A percentile compares a stretch with the other conserved stretches of the same genome.
Evolutionary conservation across 2,113 vertebrate genomes (phyloP).

Genomic region (Coptodon bakossiorum): DNA sequence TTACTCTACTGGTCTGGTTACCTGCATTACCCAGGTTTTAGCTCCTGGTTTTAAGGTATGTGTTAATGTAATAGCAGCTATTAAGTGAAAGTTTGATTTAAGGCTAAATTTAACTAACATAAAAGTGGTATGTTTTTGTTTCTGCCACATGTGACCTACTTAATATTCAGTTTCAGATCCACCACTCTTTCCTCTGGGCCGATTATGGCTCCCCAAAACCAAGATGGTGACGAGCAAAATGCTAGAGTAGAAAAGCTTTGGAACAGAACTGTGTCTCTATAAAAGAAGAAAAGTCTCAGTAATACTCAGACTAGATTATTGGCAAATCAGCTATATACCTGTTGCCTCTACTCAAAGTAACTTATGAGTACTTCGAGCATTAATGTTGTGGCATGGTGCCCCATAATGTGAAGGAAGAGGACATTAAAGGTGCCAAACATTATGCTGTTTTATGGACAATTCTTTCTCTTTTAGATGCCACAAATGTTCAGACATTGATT

Average conservation of each 20-base stretch:
- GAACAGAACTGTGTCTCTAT: not conserved
- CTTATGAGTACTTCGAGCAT: not conserved
- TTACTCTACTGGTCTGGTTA: not conserved
- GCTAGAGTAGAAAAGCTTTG: not conserved
- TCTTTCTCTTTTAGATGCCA: not conserved
- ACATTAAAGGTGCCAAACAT: not conserved
- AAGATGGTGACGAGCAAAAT: not conserved
- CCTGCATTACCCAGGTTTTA: not conserved
- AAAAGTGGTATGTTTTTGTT: not conserved
- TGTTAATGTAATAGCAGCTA: not conserved
- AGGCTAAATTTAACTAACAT: not conserved
- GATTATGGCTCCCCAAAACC: not conserved
- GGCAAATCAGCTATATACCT: not conserved
- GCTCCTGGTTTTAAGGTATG: not conserved
- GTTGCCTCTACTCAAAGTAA: not conserved
- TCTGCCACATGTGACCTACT: not conserved
- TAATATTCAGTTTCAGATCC: not conserved
- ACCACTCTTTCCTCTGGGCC: not conserved
- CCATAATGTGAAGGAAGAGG: not conserved
- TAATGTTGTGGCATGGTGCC: not conserved
- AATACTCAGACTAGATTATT: not conserved
- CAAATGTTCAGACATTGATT: not conserved
- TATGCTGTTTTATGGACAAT: not conserved
- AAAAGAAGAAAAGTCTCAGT: not conserved
- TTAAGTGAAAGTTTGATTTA: not conserved